These are phyloP conservation scores for Leptobrachium ailaonicum DNA, from an alignment of 2,113 vertebrate species.

Conservation along the genomic window DNA sequence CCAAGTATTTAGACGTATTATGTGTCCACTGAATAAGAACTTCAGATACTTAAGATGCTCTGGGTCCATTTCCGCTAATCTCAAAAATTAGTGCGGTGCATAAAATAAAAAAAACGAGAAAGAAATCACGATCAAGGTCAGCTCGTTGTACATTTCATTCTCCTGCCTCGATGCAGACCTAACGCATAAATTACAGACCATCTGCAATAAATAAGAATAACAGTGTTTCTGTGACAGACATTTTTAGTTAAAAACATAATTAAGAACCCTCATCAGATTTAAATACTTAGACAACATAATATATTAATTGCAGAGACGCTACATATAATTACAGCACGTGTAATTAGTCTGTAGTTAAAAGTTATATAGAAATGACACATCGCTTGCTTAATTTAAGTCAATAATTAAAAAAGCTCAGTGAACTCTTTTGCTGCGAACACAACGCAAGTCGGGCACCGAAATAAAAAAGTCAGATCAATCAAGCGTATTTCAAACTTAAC, in stretches of 20 bases:
- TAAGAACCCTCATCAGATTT: conserved; percentile 35
- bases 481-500: conserved; percentile 26
- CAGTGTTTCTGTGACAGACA: conserved; percentile 9
- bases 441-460: not conserved
- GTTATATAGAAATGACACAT: conserved; percentile 46
- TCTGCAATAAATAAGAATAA: not conserved
- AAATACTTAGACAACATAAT: conserved; percentile 45
- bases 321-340: conserved; percentile 40
- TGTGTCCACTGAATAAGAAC: too few relatives aligned
- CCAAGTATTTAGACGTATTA: too few relatives aligned
- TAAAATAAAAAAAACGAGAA: too few relatives aligned
- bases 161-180: too few relatives aligned
- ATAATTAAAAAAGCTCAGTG: conserved; percentile 34
- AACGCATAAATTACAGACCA: not conserved
- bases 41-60: too few relatives aligned
- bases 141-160: too few relatives aligned
- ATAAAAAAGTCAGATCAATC: conserved; percentile 4
- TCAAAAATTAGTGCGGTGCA: too few relatives aligned
- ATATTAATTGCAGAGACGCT: conserved; percentile 47
- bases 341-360: conserved; percentile 42
- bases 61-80: too few relatives aligned
- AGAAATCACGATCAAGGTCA: too few relatives aligned
- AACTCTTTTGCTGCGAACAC: conserved; percentile 17
- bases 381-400: conserved; percentile 42
- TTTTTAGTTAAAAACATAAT: conserved; percentile 47